Conservation (phyloP, 2,797 vertebrate species). For the Phataginus tetradactyla region DNA sequence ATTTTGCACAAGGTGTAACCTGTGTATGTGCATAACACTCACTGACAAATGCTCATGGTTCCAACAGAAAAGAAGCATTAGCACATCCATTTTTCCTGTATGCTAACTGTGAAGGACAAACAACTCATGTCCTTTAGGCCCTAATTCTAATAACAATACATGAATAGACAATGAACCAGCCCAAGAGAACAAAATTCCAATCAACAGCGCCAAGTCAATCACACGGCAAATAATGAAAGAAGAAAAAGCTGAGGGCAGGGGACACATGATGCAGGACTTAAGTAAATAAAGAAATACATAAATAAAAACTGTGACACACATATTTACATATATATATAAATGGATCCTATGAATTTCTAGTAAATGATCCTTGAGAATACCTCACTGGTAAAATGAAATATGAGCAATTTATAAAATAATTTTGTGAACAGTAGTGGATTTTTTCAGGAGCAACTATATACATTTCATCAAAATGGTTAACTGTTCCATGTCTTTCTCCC, state of each 20-base stretch:
- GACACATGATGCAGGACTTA: constrained; percentile 26
- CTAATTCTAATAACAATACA: too few species aligned
- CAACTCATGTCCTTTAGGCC: background rate
- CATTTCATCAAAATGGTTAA: constrained; percentile 48
- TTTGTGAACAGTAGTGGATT: constrained; percentile 6
- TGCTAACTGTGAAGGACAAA: background rate
- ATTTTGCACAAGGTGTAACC: background rate
- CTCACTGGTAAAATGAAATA: constrained; percentile 41
- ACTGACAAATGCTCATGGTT: background rate
- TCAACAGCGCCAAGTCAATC: constrained; percentile 24
- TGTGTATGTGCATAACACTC: background rate
- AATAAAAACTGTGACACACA: constrained; percentile 22
- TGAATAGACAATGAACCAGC: background rate
- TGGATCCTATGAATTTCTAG: constrained; percentile 16
- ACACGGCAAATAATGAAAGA: constrained; percentile 9
- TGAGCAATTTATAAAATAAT: constrained; percentile 31
- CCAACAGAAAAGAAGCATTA: constrained; percentile 1
- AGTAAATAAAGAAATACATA: background rate
- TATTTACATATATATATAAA: background rate
- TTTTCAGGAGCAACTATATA: background rate
- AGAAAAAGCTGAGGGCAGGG: constrained; percentile 52
- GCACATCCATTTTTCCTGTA: background rate
- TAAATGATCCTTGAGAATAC: constrained; percentile 31
- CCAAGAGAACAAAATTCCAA: constrained; percentile 26
- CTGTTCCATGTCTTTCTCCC: constrained; percentile 19